A percentile compares a stretch with the other conserved stretches of the same genome.
phyloP scores from a whole-genome alignment of 1,140 invertebrate genomes.

The Mylabris phalerata region DNA sequence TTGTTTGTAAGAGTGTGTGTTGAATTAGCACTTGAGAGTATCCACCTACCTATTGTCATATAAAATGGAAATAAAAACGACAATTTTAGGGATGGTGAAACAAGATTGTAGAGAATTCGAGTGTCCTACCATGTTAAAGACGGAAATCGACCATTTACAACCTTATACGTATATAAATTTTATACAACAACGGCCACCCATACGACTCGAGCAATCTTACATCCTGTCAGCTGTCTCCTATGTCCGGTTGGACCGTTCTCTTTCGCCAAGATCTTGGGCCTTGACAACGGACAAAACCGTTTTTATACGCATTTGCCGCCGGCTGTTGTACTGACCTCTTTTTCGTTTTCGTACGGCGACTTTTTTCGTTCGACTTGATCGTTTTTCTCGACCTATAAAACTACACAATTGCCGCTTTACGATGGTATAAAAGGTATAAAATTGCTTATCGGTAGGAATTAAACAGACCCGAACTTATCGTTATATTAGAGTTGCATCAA shows the following conservation, averaged over 20 bases:
- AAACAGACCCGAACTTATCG: not conserved
- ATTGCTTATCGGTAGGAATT: conserved; percentile 7
- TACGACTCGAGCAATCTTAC: conserved; percentile 5
- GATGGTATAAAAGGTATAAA: conserved; percentile 13
- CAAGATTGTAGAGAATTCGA: not conserved
- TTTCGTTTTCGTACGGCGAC: no score
- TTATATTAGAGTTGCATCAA: no score
- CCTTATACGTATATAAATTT: not conserved
- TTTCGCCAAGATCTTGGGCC: conserved; percentile 4
- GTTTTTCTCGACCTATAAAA: conserved; percentile 10
- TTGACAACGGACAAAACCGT: conserved; percentile 7
- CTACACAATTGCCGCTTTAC: conserved; percentile 8
- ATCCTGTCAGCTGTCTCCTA: conserved; percentile 12
- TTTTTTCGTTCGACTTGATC: conserved; percentile 3
- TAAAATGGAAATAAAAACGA: conserved; percentile 1
- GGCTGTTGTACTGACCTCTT: conserved; percentile 4
- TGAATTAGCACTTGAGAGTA: not conserved
- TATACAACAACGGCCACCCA: conserved; percentile 6
- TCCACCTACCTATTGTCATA: not conserved
- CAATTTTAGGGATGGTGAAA: conserved; percentile 1
- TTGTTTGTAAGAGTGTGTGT: not conserved
- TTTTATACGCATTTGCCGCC: conserved; percentile 11
- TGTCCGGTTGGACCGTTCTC: not conserved
- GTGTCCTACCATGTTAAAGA: conserved; percentile 2
- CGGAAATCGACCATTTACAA: conserved; percentile 15